Percentiles rank a stretch among this genome's conserved stretches.
These are phyloP conservation scores for Fulica atra DNA, from an alignment of 2,113 vertebrate genomes.

Conservation along the genomic window DNA sequence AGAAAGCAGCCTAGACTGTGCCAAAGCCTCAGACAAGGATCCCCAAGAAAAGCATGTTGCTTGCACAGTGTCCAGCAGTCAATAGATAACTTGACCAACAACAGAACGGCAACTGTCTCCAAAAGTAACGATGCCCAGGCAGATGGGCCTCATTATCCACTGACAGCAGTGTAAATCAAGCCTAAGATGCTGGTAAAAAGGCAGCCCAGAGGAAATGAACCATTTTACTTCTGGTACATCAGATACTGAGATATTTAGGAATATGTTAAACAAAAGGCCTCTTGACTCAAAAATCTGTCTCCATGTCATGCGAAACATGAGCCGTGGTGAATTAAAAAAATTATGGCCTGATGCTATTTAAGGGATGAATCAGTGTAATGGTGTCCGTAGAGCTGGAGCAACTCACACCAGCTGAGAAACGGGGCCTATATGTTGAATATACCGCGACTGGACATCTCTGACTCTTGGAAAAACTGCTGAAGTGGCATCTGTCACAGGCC, in stretches of 20 bases:
- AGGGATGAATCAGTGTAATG: neutral
- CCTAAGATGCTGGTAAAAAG: neutral
- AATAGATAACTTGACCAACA: neutral
- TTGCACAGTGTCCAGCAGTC: neutral
- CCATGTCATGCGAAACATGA: neutral
- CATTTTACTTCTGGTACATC: neutral
- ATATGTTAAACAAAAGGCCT: constrained; percentile 9
- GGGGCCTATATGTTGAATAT: neutral
- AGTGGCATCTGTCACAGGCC: constrained; percentile 14
- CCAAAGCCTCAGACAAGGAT: neutral
- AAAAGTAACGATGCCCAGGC: neutral
- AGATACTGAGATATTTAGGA: neutral
- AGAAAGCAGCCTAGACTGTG: neutral
- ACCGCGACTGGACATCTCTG: neutral
- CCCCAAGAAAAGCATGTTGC: neutral
- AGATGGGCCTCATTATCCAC: neutral
- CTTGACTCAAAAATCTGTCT: constrained; percentile 17
- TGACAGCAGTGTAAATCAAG: neutral
- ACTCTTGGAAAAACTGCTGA: neutral
- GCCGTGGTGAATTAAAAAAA: neutral
- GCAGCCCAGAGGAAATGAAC: neutral
- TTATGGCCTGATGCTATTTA: neutral
- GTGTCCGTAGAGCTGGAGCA: neutral
- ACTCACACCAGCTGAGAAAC: neutral
- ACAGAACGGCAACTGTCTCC: neutral